A percentile compares a stretch with the other conserved stretches of the same genome.
phyloP scores from a whole-genome alignment of 2,113 vertebrate species.

The Callipepla squamata region DNA sequence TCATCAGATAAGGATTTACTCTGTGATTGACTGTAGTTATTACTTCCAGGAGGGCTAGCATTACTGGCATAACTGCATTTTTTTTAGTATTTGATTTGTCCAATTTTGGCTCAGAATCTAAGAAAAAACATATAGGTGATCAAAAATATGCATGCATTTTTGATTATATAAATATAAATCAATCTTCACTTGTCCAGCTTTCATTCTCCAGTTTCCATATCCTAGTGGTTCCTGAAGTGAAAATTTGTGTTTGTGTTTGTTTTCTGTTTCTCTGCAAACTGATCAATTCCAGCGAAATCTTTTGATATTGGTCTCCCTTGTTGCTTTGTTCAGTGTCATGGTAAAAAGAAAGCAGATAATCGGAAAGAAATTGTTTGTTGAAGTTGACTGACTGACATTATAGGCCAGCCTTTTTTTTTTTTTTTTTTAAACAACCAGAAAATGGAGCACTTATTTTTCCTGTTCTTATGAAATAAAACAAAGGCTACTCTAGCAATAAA shows the following conservation, averaged over 20 bases:
- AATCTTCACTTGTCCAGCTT: background rate
- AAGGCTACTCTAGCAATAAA: background rate
- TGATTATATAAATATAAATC: background rate
- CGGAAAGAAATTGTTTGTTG: background rate
- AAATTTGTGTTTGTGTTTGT: background rate
- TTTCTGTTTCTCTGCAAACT: background rate
- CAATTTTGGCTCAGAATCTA: background rate
- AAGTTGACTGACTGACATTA: background rate
- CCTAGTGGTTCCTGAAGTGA: background rate
- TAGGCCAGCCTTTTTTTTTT: background rate
- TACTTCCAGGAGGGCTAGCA: conserved; percentile 58
- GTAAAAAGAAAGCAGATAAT: background rate
- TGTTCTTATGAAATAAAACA: background rate
- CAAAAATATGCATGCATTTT: background rate
- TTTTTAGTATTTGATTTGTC: background rate
- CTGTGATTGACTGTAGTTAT: conserved; percentile 55
- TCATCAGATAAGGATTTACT: conserved; percentile 70
- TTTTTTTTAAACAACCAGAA: background rate
- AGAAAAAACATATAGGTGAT: background rate
- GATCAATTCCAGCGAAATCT: background rate
- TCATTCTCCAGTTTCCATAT: background rate
- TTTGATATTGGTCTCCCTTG: background rate
- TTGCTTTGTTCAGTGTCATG: background rate
- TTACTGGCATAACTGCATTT: conserved; percentile 28
- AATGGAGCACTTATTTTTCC: background rate